Evolutionary conservation across 2,888 invertebrate genomes (phyloP).

Genomic region (Ophioninae sp.): DNA sequence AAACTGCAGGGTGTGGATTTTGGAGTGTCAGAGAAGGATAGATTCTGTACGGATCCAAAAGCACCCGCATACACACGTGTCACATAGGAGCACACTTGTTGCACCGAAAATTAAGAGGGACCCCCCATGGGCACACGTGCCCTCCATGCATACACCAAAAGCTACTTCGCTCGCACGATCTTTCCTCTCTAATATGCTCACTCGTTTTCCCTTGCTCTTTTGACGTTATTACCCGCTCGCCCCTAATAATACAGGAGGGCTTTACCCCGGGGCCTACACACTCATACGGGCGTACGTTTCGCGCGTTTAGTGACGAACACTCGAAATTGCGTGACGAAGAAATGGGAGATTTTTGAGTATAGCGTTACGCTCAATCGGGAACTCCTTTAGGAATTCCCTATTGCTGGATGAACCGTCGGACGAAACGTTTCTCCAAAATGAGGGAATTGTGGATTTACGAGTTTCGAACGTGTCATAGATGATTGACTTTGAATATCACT

Average conservation of each 20-base stretch:
- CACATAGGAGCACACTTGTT: conserved; percentile 75
- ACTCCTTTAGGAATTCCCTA: conserved; percentile 16
- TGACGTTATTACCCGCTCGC: conserved; percentile 40
- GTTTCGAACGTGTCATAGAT: too few relatives aligned
- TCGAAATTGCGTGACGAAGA: conserved; percentile 34
- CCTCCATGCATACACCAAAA: conserved; percentile 68
- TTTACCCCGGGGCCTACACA: conserved; percentile 12
- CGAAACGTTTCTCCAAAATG: neutral
- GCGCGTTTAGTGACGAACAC: conserved; percentile 29
- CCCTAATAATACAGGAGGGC: conserved; percentile 45
- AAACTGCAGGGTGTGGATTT: conserved; percentile 37
- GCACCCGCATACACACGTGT: conserved; percentile 69
- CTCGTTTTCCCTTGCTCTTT: conserved; percentile 48
- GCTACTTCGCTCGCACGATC: conserved; percentile 44
- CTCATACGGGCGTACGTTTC: conserved; percentile 28
- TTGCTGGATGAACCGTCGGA: neutral
- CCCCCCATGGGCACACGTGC: conserved; percentile 78
- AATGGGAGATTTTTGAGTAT: conserved; percentile 31
- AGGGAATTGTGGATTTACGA: neutral
- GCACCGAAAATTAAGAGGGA: conserved; percentile 72
- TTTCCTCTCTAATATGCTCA: conserved; percentile 29
- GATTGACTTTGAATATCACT: too few relatives aligned
- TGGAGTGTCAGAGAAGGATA: conserved; percentile 33
- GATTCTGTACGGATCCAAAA: conserved; percentile 30
- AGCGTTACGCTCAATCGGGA: conserved; percentile 26